A percentile compares a stretch with the other conserved stretches of the same genome.
These are phyloP conservation scores for Perca schrenkii DNA, from an alignment of 2,113 vertebrate species.

Conservation along the genomic window DNA sequence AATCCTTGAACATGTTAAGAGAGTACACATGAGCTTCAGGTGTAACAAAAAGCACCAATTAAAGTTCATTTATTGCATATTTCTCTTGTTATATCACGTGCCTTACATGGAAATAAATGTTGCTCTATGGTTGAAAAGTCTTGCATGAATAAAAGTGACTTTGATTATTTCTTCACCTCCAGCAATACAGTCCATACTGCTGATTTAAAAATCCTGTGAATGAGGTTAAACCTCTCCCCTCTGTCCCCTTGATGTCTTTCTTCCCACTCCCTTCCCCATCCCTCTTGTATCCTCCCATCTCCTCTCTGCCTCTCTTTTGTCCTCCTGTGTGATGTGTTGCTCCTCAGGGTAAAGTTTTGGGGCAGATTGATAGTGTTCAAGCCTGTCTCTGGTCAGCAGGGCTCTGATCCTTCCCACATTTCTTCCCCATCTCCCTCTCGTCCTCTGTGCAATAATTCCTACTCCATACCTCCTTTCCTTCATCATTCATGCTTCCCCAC, in stretches of 20 bases:
- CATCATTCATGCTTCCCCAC: conserved; percentile 37
- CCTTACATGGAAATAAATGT: neutral
- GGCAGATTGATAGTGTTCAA: conserved; percentile 66
- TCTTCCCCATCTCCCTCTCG: conserved; percentile 28
- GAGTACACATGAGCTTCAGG: neutral
- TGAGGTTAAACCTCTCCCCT: conserved; percentile 7
- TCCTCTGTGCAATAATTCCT: conserved; percentile 44
- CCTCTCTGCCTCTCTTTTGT: conserved; percentile 39
- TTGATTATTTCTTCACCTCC: neutral
- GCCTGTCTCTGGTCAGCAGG: conserved; percentile 52
- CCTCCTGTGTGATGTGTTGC: conserved; percentile 64
- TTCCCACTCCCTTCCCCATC: conserved; percentile 15
- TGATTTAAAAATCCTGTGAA: conserved; percentile 5
- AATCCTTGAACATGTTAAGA: neutral
- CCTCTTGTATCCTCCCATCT: conserved; percentile 16
- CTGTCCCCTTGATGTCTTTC: neutral
- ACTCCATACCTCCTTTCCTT: conserved; percentile 32
- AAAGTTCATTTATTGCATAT: too few relatives aligned
- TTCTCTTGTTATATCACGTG: neutral
- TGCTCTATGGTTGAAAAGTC: neutral
- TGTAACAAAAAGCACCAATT: neutral
- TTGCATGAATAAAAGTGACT: neutral
- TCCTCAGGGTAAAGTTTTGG: conserved; percentile 65
- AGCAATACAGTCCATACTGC: neutral
- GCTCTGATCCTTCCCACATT: conserved; percentile 45